Evolutionary conservation across 1,140 invertebrate species (phyloP).

Genomic region (Temnothorax nylanderi): DNA sequence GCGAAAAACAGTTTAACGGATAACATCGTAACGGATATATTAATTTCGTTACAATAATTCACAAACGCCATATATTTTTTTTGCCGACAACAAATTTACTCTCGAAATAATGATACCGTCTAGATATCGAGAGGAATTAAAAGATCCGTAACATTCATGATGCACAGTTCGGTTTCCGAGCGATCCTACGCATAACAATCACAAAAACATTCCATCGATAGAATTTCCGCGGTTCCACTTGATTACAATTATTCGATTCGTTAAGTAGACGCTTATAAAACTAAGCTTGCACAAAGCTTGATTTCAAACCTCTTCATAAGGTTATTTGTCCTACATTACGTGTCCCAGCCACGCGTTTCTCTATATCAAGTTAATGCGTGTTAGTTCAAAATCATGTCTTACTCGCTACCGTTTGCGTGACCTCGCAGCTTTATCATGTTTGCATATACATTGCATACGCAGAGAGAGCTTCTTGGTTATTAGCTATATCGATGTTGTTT

Average conservation of each 20-base stretch:
- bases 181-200: not conserved
- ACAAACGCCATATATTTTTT: not conserved
- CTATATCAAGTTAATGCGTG: not conserved
- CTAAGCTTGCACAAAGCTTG: constrained; percentile 6
- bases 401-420: not conserved
- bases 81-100: not conserved
- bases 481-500: not conserved
- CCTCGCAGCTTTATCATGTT: not conserved
- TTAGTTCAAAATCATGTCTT: not conserved
- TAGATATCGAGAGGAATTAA: not conserved
- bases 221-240: not conserved
- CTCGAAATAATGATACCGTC: not conserved
- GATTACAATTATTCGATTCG: not conserved
- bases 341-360: not conserved
- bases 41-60: constrained; percentile 6
- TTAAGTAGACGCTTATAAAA: constrained; percentile 49
- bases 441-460: not conserved
- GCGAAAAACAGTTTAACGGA: not conserved
- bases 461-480: constrained; percentile 3
- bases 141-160: not conserved
- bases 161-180: not conserved
- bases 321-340: not conserved
- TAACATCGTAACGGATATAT: not conserved
- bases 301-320: not conserved
- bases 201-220: constrained; percentile 1